phyloP scores from a whole-genome alignment of 2,797 vertebrate species.

The Perodicticus potto region DNA sequence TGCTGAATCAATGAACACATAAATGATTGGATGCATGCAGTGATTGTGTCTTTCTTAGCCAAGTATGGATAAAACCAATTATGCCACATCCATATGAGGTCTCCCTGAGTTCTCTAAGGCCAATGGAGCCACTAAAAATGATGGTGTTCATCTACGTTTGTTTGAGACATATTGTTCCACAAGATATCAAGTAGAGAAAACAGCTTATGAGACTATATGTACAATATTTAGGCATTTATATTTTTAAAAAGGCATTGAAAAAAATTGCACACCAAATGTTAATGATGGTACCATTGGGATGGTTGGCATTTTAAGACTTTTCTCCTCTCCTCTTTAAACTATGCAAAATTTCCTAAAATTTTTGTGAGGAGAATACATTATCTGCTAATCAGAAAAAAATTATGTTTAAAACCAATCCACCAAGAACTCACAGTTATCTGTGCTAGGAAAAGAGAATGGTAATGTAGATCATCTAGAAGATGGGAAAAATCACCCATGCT shows the following conservation, averaged over 20 bases:
- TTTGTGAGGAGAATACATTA: not conserved
- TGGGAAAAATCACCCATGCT: not conserved
- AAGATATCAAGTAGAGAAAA: not conserved
- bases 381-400: slow-evolving; percentile 14
- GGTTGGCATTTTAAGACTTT: not conserved
- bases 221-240: not conserved
- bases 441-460: slow-evolving; percentile 4
- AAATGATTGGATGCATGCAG: not conserved
- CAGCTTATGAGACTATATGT: not conserved
- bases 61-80: not conserved
- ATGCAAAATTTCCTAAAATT: slow-evolving; percentile 35
- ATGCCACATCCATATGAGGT: not conserved
- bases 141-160: not conserved
- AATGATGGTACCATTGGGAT: not conserved
- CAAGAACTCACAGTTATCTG: not conserved
- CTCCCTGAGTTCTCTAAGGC: not conserved
- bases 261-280: not conserved
- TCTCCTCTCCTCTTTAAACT: not conserved
- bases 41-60: not conserved
- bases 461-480: slow-evolving; percentile 18
- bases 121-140: not conserved
- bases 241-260: not conserved
- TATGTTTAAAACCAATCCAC: not conserved
- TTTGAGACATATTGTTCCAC: not conserved
- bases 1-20: slow-evolving; percentile 21